Base-by-base conservation (phyloP, 2,888 invertebrate species). In the Heteromurus nitidus region DNA sequence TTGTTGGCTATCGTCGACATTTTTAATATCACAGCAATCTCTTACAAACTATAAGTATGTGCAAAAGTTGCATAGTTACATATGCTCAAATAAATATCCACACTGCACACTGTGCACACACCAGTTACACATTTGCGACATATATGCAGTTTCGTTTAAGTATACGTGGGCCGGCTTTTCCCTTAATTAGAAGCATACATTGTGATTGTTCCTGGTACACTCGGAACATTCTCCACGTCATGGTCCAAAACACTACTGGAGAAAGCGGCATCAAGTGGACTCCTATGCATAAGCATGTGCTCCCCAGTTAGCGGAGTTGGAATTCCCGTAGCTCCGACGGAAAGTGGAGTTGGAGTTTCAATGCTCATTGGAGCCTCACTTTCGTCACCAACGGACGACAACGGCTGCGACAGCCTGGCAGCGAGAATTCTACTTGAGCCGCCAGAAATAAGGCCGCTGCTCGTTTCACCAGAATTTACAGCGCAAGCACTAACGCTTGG, bases 121-220 rank as follows among this genome's bases (percentile, higher is more conserved):
- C 3, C 22, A 22, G 58, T 26, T 3, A 68, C 68, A 36, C 36
- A 36, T 36, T 9, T 36, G n/a, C n/a, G n/a, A n/a, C n/a, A n/a
- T n/a, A n/a, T n/a, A n/a, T n/a, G n/a, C n/a, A n/a, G n/a, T n/a
- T n/a, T n/a, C n/a, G n/a, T n/a, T n/a, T n/a, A n/a, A n/a, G n/a
- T n/a, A n/a, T n/a, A n/a, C n/a, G n/a, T n/a, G n/a, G n/a, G n/a
- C n/a, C n/a, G n/a, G n/a, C n/a, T n/a, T n/a, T n/a, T n/a, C n/a
- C n/a, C n/a, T 16, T 64, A 79, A 42, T 30, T 80, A 28, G 73
- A 80, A 1, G 80, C 80, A 28, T 80, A 80, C 80, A 80, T 80
- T 7, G 80, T 80, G n/a, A 80, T 80, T 1, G 80, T 80, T 7
- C 80, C 80, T 9, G 55, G 55, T 22, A 58, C 28, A 36, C 64